phyloP scores from a whole-genome alignment of 2,888 invertebrate genomes.

The Ennomos fuscantarius region DNA sequence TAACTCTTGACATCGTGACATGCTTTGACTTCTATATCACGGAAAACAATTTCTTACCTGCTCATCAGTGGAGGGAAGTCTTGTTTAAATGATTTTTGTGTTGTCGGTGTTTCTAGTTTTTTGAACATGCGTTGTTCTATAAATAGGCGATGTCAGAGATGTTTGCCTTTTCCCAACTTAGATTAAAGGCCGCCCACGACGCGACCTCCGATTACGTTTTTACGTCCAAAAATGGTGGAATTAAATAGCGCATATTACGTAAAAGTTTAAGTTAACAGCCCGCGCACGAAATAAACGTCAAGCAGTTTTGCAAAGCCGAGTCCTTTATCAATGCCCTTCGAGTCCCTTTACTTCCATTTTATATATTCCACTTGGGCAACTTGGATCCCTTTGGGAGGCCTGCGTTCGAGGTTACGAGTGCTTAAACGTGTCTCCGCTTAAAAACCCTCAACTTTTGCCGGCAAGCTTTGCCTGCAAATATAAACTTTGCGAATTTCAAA shows the following conservation, averaged over 20 bases:
- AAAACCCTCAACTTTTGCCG: slow-evolving; percentile 31
- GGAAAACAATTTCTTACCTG: slow-evolving; percentile 7
- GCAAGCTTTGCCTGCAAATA: slow-evolving; percentile 29
- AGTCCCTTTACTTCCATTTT: slow-evolving; percentile 29
- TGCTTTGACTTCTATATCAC: not conserved
- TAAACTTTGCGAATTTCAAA: slow-evolving; percentile 35
- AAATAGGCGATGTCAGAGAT: slow-evolving; percentile 12
- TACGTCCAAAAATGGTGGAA: slow-evolving; percentile 9
- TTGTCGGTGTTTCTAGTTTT: slow-evolving; percentile 2
- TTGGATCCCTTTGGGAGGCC: slow-evolving; percentile 29
- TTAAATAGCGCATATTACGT: slow-evolving; percentile 1
- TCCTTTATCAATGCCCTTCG: slow-evolving; percentile 18
- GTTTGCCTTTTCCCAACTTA: slow-evolving; percentile 21
- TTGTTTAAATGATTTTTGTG: slow-evolving; percentile 8
- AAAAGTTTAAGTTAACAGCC: not conserved
- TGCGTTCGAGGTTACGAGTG: slow-evolving; percentile 25
- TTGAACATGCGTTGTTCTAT: slow-evolving; percentile 9
- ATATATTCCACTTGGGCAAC: slow-evolving; percentile 33
- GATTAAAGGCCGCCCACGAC: slow-evolving; percentile 17
- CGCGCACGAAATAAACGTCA: slow-evolving; percentile 6
- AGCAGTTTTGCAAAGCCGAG: not conserved
- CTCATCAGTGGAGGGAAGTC: slow-evolving; percentile 3
- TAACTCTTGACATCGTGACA: no score
- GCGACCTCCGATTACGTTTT: slow-evolving; percentile 17
- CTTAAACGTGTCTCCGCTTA: slow-evolving; percentile 37